Conservation (phyloP, 2,888 invertebrate species). For the Pemphredon lugubris region DNA sequence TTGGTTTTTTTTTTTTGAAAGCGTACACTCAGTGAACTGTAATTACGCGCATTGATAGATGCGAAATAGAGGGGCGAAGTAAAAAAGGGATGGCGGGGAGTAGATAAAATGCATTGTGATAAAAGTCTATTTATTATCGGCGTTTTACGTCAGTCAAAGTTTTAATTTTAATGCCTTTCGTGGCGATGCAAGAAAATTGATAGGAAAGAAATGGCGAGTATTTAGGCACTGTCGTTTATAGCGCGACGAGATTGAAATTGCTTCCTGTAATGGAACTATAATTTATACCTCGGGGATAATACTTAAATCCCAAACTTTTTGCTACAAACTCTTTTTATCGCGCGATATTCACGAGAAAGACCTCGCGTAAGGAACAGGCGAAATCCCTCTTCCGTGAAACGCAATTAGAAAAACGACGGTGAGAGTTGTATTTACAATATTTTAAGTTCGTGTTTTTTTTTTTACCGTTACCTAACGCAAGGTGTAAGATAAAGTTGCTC, state of each 20-base stretch:
- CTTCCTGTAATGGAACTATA: slow-evolving; percentile 20
- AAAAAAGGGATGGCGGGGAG: background rate
- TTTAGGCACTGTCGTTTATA: slow-evolving; percentile 14
- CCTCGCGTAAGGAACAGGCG: background rate
- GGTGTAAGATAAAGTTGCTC: too few relatives aligned
- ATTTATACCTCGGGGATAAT: slow-evolving; percentile 2
- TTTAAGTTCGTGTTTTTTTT: too few relatives aligned
- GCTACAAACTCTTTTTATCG: background rate
- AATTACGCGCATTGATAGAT: background rate
- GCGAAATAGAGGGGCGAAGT: background rate
- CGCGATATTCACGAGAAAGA: slow-evolving; percentile 4
- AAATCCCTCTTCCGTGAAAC: background rate
- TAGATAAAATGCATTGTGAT: background rate
- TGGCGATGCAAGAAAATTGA: slow-evolving; percentile 12
- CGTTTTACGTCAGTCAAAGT: background rate
- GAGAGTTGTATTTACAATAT: too few relatives aligned
- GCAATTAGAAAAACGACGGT: background rate
- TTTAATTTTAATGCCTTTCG: background rate
- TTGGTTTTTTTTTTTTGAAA: slow-evolving; percentile 1
- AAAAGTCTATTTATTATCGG: background rate
- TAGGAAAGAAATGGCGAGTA: slow-evolving; percentile 23
- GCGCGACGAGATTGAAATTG: slow-evolving; percentile 29
- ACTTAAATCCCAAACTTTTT: background rate
- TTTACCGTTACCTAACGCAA: too few relatives aligned
- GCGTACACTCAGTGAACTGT: slow-evolving; percentile 1